phyloP scores from a whole-genome alignment of 2,113 vertebrate species.

The Micromys minutus region DNA sequence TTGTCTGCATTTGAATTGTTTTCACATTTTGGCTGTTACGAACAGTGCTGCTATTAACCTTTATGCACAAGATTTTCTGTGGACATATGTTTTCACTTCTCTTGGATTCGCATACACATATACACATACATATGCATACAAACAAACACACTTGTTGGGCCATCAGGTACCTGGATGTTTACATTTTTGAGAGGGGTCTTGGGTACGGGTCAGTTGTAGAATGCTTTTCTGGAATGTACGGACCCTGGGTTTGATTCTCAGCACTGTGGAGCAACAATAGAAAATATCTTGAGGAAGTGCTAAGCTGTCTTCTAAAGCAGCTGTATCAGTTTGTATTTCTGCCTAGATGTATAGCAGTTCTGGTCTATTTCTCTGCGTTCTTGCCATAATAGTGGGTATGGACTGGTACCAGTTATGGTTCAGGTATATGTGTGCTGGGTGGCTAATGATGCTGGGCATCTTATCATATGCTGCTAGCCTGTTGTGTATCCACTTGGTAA shows the following conservation, averaged over 20 bases:
- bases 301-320: conserved; percentile 38
- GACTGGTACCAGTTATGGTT: conserved; percentile 19
- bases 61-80: conserved; percentile 43
- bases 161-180: conserved; percentile 34
- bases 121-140: neutral
- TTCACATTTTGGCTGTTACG: conserved; percentile 28
- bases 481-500: conserved; percentile 4
- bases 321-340: conserved; percentile 12
- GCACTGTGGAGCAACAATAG: neutral
- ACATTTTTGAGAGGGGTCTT: neutral
- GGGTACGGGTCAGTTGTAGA: neutral
- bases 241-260: neutral
- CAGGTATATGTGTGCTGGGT: neutral
- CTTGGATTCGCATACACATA: neutral
- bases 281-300: conserved; percentile 6
- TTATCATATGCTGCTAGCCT: neutral
- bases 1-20: conserved; percentile 13
- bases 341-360: neutral
- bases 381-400: neutral
- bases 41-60: conserved; percentile 44
- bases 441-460: neutral
- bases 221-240: neutral
- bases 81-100: conserved; percentile 50
- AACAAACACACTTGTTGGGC: neutral
- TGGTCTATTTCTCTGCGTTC: conserved; percentile 42